Percentiles rank a stretch among this genome's conserved stretches.
Evolutionary conservation across 1,140 invertebrate genomes (phyloP).

Genomic region (Araneus ventricosus): DNA sequence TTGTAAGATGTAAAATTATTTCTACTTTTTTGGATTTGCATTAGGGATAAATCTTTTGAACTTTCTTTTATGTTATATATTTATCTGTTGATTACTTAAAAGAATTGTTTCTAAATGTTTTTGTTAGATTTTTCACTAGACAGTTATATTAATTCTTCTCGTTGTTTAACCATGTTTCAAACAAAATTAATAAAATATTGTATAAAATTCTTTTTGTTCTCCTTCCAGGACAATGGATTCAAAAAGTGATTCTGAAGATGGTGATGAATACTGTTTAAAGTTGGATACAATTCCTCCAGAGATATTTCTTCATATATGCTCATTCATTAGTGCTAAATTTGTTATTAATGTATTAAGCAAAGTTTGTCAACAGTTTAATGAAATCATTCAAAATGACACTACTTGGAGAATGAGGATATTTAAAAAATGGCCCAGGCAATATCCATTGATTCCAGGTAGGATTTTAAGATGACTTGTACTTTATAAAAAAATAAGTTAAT

Average conservation of each 20-base stretch:
- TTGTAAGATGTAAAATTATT: too few species aligned
- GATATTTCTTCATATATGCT: constrained; percentile 72
- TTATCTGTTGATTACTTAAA: too few species aligned
- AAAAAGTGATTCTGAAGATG: not conserved
- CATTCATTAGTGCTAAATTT: constrained; percentile 73
- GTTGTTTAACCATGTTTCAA: too few species aligned
- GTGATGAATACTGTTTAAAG: constrained; percentile 25
- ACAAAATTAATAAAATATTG: not conserved
- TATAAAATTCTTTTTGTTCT: not conserved
- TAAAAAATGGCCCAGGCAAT: constrained; percentile 66
- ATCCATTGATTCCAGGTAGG: constrained; percentile 65
- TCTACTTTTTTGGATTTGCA: too few species aligned
- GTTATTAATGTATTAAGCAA: constrained; percentile 67
- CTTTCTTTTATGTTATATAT: too few species aligned
- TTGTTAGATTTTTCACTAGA: too few species aligned
- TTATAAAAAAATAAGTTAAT: too few species aligned
- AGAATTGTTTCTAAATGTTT: too few species aligned
- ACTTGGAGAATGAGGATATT: constrained; percentile 68
- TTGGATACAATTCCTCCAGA: constrained; percentile 73
- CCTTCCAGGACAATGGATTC: constrained; percentile 14
- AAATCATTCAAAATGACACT: constrained; percentile 60
- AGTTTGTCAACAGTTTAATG: constrained; percentile 68
- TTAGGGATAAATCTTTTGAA: too few species aligned
- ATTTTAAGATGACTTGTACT: not conserved
- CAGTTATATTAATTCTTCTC: too few species aligned